Evolutionary conservation across 2,888 invertebrate species (phyloP), one percentile per base, ranked within the genome.

Genomic region (Ophion ellenae): DNA sequence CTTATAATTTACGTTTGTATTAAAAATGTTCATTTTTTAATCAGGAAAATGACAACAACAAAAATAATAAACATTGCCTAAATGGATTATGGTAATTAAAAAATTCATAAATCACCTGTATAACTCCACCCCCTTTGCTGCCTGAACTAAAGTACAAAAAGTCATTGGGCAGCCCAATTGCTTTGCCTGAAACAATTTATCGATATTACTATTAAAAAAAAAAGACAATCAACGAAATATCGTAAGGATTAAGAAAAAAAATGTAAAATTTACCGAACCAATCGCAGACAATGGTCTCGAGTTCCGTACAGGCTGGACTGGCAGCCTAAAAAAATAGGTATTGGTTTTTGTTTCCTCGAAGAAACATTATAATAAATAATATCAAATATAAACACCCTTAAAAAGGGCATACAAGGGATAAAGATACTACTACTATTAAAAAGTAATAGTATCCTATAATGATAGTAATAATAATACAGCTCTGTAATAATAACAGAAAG

Each of bases 251-350:
- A 14, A 63, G 32, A 73, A 28, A 47, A 73, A 73, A 2, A 28
- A 47, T 81, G 45, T 36, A 45, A 64, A 84, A 93, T 95, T 95
- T 95, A 96, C 98, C 98, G 93, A 99, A 95, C 99, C 99, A 99
- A 94, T 99, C 99, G 89, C 99, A 94, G 90, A 99, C 98, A 88
- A 99, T 98, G 1, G 98, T 98, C 95, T 99, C 99, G 90, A 99
- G 94, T 95, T 99, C 99, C 63, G 99, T 99, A 93, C 98, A 98
- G 2, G 99, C 98, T 2, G 99, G 99, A 95, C 98, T 98, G n/a
- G 99, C 98, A 24, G 99, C 99, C 98, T 98, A 95, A 93, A 90
- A 90, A 88, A 76, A 36, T 5, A 61, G 57, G 2, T 11, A 20
- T n/a, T 10, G 28, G 14, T 14, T 10, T 5, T 17, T 17, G 53